These are phyloP conservation scores for Cosmopolites sordidus DNA, from an alignment of 2,888 invertebrate species.

Conservation along the genomic window DNA sequence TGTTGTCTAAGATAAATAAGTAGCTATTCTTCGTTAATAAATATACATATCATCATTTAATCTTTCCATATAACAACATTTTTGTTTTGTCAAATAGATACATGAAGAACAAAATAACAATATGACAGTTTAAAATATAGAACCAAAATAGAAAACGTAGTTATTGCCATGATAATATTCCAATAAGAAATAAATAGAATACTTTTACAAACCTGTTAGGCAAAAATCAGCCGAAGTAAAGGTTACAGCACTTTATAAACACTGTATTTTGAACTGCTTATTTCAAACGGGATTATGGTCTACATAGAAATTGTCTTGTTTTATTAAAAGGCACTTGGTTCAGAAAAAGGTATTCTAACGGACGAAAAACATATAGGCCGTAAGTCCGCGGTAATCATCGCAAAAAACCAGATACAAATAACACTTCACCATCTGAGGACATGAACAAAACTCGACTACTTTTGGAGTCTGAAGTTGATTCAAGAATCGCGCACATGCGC, in stretches of 20 bases:
- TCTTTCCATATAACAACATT: too few relatives aligned
- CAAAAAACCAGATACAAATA: conserved; percentile 13
- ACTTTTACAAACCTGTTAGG: conserved; percentile 22
- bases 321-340: conserved; percentile 4
- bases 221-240: conserved; percentile 17
- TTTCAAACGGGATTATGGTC: conserved; percentile 4
- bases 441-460: conserved; percentile 17
- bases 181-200: conserved; percentile 11
- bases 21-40: too few relatives aligned
- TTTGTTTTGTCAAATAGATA: too few relatives aligned
- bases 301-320: conserved; percentile 5
- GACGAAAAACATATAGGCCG: conserved; percentile 6
- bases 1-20: too few relatives aligned
- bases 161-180: background rate
- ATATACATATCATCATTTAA: too few relatives aligned
- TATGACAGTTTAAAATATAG: too few relatives aligned
- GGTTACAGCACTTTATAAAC: conserved; percentile 17
- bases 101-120: too few relatives aligned
- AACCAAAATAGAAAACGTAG: too few relatives aligned
- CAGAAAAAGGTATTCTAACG: conserved; percentile 2
- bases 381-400: conserved; percentile 10
- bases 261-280: conserved; percentile 12
- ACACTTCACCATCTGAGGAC: conserved; percentile 15
- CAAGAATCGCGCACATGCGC: conserved; percentile 7
- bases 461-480: conserved; percentile 7